These are phyloP conservation scores for Numenius phaeopus DNA, from an alignment of 2,797 vertebrate genomes.

Conservation along the genomic window DNA sequence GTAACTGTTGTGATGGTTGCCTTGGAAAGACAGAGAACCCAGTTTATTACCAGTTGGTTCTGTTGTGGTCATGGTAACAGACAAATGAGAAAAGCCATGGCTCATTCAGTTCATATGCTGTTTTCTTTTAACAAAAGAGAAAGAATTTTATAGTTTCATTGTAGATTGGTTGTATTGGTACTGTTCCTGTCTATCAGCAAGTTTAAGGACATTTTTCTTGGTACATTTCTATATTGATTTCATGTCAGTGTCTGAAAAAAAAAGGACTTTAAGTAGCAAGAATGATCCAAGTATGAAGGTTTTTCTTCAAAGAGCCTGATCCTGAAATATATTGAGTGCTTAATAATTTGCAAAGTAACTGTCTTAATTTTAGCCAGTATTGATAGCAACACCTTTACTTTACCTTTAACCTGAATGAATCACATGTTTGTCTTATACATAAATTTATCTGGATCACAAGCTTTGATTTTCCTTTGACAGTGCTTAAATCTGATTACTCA, in stretches of 20 bases:
- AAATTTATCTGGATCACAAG: slow-evolving; percentile 14
- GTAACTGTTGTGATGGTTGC: not conserved
- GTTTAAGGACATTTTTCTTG: not conserved
- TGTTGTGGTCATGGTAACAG: slow-evolving; percentile 6
- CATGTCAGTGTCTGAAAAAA: not conserved
- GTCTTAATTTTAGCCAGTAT: not conserved
- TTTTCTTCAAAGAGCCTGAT: not conserved
- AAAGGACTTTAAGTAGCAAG: not conserved
- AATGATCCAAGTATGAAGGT: not conserved
- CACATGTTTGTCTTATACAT: not conserved
- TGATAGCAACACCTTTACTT: not conserved
- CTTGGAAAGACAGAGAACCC: not conserved
- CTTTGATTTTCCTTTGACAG: slow-evolving; percentile 27
- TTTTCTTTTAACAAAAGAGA: slow-evolving; percentile 6
- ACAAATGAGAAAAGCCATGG: not conserved
- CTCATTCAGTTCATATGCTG: not conserved
- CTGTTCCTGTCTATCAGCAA: not conserved
- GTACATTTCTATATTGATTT: not conserved
- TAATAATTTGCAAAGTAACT: not conserved
- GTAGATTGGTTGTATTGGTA: not conserved
- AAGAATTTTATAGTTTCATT: not conserved
- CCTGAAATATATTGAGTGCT: not conserved
- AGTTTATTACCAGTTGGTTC: not conserved
- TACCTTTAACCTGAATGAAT: not conserved
- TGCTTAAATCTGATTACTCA: slow-evolving; percentile 49